phyloP scores from a whole-genome alignment of 2,113 vertebrate genomes.

The Marcusenius ussheri region DNA sequence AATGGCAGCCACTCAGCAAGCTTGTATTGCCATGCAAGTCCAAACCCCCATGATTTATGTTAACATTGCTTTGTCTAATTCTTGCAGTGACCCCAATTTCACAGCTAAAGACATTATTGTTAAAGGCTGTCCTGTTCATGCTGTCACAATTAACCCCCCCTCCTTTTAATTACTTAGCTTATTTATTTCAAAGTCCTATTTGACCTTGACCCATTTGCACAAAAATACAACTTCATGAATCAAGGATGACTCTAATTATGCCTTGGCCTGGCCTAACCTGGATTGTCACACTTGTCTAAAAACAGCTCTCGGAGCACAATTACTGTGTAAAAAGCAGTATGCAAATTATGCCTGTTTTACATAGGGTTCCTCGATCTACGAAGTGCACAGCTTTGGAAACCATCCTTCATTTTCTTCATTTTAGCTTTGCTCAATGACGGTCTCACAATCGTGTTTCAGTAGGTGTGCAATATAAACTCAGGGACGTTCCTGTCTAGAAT shows the following conservation, averaged over 20 bases:
- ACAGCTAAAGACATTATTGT: constrained; percentile 16
- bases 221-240: constrained; percentile 4
- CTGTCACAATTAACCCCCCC: constrained; percentile 13
- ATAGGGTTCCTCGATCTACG: not conserved
- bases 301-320: constrained; percentile 1
- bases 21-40: not conserved
- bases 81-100: constrained; percentile 9
- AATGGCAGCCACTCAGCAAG: not conserved
- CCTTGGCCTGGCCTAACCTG: not conserved
- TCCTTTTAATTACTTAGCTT: constrained; percentile 5
- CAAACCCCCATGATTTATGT: not conserved
- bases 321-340: not conserved
- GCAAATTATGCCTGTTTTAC: not conserved
- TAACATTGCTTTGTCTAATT: not conserved
- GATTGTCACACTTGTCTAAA: constrained; percentile 13
- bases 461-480: not conserved
- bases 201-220: constrained; percentile 9
- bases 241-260: constrained; percentile 12
- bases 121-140: not conserved
- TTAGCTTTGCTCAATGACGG: not conserved
- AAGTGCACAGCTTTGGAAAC: not conserved
- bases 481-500: not conserved
- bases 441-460: not conserved
- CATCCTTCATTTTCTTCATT: not conserved
- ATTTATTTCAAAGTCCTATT: not conserved